Conservation (phyloP, 1,140 invertebrate genomes). For the Hycleus cichorii region DNA sequence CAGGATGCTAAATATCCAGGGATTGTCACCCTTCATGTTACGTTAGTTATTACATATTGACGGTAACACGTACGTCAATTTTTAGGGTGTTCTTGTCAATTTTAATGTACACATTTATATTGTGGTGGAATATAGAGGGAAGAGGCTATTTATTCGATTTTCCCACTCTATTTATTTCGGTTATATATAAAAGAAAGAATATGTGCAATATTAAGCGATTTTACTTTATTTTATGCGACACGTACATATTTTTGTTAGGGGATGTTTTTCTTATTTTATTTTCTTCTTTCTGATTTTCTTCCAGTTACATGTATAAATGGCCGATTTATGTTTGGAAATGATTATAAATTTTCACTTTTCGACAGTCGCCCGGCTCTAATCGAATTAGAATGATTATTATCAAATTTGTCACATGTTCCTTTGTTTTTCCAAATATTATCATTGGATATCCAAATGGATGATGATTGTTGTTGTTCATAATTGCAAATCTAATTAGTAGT, state of each 20-base stretch:
- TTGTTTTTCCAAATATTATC: no score
- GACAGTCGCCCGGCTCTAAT: background rate
- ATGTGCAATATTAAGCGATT: conserved; percentile 17
- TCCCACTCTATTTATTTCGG: conserved; percentile 13
- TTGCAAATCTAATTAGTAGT: no score
- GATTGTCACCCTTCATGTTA: no score
- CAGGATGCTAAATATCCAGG: no score
- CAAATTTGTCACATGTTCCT: no score
- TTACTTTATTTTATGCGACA: conserved; percentile 17
- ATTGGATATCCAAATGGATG: no score
- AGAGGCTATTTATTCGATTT: conserved; percentile 18
- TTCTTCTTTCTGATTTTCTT: background rate
- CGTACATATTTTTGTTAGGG: conserved; percentile 13
- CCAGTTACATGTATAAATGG: no score
- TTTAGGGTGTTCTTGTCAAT: conserved; percentile 9
- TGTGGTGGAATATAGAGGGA: background rate
- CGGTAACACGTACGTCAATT: background rate
- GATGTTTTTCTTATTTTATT: conserved; percentile 2
- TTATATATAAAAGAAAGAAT: conserved; percentile 7
- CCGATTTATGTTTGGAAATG: conserved; percentile 7
- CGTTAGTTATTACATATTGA: no score
- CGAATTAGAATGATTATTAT: no score
- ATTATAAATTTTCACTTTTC: conserved; percentile 6
- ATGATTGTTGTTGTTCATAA: no score
- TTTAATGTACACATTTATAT: background rate